These are phyloP conservation scores for Geodia barretti DNA, from an alignment of 37 sponge, comb jelly and placozoan species.

Conservation along the genomic window DNA sequence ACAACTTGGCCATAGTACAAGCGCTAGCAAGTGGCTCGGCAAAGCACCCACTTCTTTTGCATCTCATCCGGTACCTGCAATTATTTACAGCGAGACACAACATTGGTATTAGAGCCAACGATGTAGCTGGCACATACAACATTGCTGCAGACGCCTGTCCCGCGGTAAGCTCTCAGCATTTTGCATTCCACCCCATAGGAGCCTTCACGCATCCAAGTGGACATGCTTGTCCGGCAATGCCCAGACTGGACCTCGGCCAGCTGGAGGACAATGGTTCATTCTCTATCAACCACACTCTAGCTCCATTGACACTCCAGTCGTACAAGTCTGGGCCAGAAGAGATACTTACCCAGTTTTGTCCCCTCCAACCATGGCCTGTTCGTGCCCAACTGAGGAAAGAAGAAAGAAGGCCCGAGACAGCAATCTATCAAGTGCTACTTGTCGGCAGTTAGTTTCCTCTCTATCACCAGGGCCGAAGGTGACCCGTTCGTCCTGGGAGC, in stretches of 20 bases:
- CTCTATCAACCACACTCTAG: neutral
- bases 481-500: slow-evolving; percentile 11
- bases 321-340: neutral
- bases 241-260: neutral
- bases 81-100: neutral
- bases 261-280: neutral
- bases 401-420: neutral
- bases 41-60: slow-evolving; percentile 2
- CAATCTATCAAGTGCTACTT: slow-evolving; percentile 26
- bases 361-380: neutral
- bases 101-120: neutral
- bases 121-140: neutral
- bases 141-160: slow-evolving; percentile 1
- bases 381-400: neutral
- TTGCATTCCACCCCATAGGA: no score
- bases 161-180: no score
- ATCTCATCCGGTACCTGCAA: slow-evolving; percentile 10
- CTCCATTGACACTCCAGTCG: neutral
- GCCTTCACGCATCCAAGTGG: no score
- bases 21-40: neutral
- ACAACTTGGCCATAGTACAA: slow-evolving; percentile 20
- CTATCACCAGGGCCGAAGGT: neutral
- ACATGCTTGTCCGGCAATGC: neutral
- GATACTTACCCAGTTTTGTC: neutral
- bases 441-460: slow-evolving; percentile 8